These are phyloP conservation scores for Anguilla marmorata DNA, from an alignment of 2,797 vertebrate genomes.

Conservation along the genomic window DNA sequence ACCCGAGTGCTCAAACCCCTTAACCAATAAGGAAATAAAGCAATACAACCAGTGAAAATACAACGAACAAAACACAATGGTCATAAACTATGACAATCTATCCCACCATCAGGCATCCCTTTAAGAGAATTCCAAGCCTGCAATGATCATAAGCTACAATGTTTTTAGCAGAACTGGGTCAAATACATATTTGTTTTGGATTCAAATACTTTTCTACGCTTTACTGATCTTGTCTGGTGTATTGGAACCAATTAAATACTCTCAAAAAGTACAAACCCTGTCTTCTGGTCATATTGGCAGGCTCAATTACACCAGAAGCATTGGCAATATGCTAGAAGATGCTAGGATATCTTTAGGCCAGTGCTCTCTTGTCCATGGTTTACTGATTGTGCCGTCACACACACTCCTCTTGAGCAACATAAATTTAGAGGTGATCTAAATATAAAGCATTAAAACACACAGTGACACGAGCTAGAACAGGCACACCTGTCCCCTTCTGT, in stretches of 20 bases:
- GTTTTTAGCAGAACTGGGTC: neutral
- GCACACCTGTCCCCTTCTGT: conserved; percentile 50
- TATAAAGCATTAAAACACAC: conserved; percentile 45
- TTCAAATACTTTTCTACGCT: no score
- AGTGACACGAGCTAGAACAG: conserved; percentile 9
- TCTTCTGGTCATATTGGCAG: no score
- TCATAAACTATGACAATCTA: neutral
- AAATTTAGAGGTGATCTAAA: conserved; percentile 43
- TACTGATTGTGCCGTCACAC: neutral
- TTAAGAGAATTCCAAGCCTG: no score
- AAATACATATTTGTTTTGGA: no score
- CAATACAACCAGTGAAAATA: neutral
- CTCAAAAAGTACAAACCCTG: no score
- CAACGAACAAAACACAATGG: neutral
- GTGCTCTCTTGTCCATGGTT: neutral
- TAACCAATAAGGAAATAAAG: neutral
- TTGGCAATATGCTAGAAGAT: neutral
- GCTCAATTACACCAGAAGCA: neutral
- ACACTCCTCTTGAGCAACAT: neutral
- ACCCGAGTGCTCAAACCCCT: neutral
- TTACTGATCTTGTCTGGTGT: no score
- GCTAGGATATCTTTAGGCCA: neutral
- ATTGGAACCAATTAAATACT: no score
- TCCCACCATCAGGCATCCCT: neutral
- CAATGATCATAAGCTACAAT: neutral